Conservation (phyloP, 2,113 vertebrate genomes). For the Xyliphius kryptos region DNA sequence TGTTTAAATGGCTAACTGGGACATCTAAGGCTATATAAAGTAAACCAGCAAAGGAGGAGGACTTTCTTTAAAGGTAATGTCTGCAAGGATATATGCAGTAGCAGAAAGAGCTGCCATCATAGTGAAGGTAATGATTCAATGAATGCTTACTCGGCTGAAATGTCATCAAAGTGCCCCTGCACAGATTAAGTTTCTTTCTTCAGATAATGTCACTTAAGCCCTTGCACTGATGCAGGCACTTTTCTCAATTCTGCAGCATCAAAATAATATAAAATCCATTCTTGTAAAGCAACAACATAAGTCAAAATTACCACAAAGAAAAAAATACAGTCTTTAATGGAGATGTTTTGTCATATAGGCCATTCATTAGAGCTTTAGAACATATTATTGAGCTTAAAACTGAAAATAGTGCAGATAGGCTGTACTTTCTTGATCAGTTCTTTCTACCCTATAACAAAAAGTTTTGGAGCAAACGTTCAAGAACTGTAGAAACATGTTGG, state of each 20-base stretch:
- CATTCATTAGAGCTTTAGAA: constrained; percentile 26
- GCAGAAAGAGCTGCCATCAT: too few relatives aligned
- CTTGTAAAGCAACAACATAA: constrained; percentile 19
- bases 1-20: constrained; percentile 14
- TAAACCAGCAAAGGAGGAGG: too few relatives aligned
- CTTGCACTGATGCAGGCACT: constrained; percentile 8
- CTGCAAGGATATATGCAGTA: background rate
- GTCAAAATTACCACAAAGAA: constrained; percentile 2
- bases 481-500: too few relatives aligned
- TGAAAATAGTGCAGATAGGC: constrained; percentile 1
- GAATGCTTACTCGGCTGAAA: constrained; percentile 1
- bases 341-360: constrained; percentile 11
- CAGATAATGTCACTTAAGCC: background rate
- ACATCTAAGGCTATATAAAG: too few relatives aligned
- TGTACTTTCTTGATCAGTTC: constrained; percentile 35
- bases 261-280: constrained; percentile 24
- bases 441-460: too few relatives aligned
- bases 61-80: background rate
- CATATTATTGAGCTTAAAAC: constrained; percentile 14
- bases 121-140: too few relatives aligned
- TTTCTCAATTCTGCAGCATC: background rate
- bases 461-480: too few relatives aligned
- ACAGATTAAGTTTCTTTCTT: constrained; percentile 10
- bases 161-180: constrained; percentile 1
- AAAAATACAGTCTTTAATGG: constrained; percentile 19